A percentile compares a stretch with the other conserved stretches of the same genome.
Conservation (phyloP, 2,888 invertebrate genomes). For the Lycophotia porphyrea region DNA sequence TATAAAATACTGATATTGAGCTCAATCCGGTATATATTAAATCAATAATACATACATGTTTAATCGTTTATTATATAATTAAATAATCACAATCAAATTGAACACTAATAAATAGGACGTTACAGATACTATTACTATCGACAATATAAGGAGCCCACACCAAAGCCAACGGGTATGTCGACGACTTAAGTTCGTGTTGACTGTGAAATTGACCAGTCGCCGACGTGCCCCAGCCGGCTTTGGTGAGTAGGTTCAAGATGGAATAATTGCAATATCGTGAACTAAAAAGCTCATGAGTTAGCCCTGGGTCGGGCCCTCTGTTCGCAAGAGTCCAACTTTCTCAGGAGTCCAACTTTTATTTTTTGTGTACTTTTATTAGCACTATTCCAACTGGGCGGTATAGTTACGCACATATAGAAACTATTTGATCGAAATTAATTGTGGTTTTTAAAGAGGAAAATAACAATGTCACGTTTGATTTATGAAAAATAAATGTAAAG, state of each 20-base stretch:
- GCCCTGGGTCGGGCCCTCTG: no score
- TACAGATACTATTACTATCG: not conserved
- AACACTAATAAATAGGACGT: constrained; percentile 30
- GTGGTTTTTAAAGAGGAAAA: no score
- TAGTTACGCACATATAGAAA: no score
- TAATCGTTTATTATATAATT: constrained; percentile 32
- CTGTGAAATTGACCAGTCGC: not conserved
- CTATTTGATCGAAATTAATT: no score
- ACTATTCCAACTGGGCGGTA: no score
- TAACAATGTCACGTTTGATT: no score
- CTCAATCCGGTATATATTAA: not conserved
- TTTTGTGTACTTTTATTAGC: no score
- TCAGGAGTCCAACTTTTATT: no score
- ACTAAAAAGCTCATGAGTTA: not conserved
- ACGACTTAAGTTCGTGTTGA: not conserved
- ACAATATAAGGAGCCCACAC: not conserved
- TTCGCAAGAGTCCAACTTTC: no score
- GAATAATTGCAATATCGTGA: not conserved
- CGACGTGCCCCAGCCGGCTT: not conserved
- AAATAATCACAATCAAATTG: constrained; percentile 32
- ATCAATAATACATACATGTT: not conserved
- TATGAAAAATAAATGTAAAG: no score
- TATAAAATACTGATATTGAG: no score
- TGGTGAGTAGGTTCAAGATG: not conserved
- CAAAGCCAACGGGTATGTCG: not conserved